Base-by-base conservation (phyloP, 2,797 vertebrate species). In the Chromis chromis region DNA sequence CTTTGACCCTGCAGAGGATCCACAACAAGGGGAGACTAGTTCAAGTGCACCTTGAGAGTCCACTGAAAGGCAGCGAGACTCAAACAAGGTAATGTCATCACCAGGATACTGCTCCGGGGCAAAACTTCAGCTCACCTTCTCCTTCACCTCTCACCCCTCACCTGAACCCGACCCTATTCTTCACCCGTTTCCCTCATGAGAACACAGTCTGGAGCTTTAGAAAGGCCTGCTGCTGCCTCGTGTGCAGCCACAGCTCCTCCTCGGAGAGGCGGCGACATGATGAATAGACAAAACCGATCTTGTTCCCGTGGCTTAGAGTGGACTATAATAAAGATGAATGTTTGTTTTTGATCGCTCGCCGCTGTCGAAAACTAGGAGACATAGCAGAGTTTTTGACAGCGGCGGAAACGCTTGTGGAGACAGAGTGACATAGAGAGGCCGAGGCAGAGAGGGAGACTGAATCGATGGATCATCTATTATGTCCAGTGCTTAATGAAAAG, bases 401-500 rank as follows among this genome's bases (percentile, higher is more conserved):
- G 2, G 63, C 57, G 61, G 73, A 33, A 55, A 59, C 39, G 36
- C 25, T 25, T 73, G 75, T 61, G 12, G 77, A 75, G 69, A 74
- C 27, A 6, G 65, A 85, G 36, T 39, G 78, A 79, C 74, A 61
- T 1, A 31, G 62, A 67, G 58, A 74, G 8, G 75, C 72, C 55
- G 53, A 55, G 46, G 13, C 63, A 28, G 42, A 33, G 54, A 25
- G 22, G 64, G 46, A 65, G 70, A 64, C 72, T 66, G 71, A 87
- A 93, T 93, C 92, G 82, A 92, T 93, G 83, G 58, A 76, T 93
- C 89, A 89, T 93, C 86, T 93, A 90, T 94, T 87, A 91, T 89
- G 85, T 90, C 87, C 86, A 82, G 82, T 54, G 79, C 82, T 82
- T 91, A 91, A 91, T 89, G 88, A 93, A 88, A 92, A 90, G 81